A percentile compares a stretch with the other conserved stretches of the same genome.
Evolutionary conservation across 2,113 vertebrate species (phyloP).

Genomic region (Proterorhinus semilunaris): DNA sequence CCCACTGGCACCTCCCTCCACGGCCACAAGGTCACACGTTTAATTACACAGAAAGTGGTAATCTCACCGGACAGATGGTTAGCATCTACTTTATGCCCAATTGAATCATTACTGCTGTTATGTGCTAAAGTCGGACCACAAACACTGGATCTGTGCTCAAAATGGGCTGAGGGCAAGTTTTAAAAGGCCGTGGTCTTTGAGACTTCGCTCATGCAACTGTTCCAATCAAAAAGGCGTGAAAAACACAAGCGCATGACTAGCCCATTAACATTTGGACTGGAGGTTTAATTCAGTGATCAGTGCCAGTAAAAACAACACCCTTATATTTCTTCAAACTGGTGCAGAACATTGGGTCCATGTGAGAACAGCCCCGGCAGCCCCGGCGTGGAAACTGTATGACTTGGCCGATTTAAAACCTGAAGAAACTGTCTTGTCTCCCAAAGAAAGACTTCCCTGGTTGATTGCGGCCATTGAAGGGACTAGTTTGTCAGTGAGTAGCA

Average conservation of each 20-base stretch:
- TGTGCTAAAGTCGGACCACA: conserved; percentile 68
- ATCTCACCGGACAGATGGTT: conserved; percentile 78
- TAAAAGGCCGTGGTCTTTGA: conserved; percentile 31
- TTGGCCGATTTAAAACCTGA: conserved; percentile 72
- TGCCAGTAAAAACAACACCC: conserved; percentile 62
- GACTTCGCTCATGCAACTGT: conserved; percentile 63
- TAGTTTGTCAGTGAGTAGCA: conserved; percentile 64
- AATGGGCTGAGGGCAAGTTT: conserved; percentile 30
- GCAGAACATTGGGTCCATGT: conserved; percentile 48
- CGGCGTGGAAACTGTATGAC: conserved; percentile 73
- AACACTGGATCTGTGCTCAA: conserved; percentile 53
- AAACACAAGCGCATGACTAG: conserved; percentile 41
- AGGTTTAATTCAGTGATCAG: conserved; percentile 58
- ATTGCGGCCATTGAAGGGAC: conserved; percentile 31
- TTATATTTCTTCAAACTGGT: conserved; percentile 60
- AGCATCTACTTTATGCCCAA: conserved; percentile 74
- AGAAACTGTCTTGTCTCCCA: conserved; percentile 67
- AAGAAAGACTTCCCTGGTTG: conserved; percentile 49
- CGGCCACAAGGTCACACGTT: conserved; percentile 73
- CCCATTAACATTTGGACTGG: conserved; percentile 38
- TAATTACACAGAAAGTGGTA: conserved; percentile 80
- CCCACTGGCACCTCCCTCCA: conserved; percentile 57
- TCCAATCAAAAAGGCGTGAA: conserved; percentile 71
- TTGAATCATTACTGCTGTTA: conserved; percentile 77
- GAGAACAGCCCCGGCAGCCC: conserved; percentile 64